Base-by-base conservation (phyloP, 2,113 vertebrate genomes). In the Platysternon megacephalum region DNA sequence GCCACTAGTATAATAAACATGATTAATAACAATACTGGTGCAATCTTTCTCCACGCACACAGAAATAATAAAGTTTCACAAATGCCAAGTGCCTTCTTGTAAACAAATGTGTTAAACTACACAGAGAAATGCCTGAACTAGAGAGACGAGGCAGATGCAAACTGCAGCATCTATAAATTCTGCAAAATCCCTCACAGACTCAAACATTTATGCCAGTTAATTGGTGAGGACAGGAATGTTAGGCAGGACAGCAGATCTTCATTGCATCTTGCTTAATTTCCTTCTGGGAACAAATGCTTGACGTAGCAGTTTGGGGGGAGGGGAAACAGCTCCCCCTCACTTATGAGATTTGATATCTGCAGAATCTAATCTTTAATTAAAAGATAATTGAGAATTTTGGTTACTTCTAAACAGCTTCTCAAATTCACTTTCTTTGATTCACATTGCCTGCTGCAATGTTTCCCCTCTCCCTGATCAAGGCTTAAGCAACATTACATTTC, bases 71-170 rank as follows among this genome's bases (percentile, higher is more conserved):
- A 85, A 29, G 26, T 44, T 58, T 91, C 74, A 55, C 11, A 88
- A 95, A 84, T 93, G 51, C 82, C 95, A 94, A 96, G 84, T 12
- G 21, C 16, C 90, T 11, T 44, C 72, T 84, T 85, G 76, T 89
- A 93, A 97, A 92, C 17, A 84, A 3, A 17, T 86, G 12, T 2
- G 42, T 68, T 96, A 84, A 94, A 97, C 91, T 56, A 84, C n/a
- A 9, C 58, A 89, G 92, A 97, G 74, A 94, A 95, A 87, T 53
- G 85, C 16, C 81, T 84, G 74, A 82, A 84, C 9, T 76, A 49
- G 76, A 94, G 58, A 94, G 84, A 91, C 3, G 84, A 49, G 87
- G 79, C 82, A 94, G 86, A 72, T 82, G 56, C 83, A 95, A 42
- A 82, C 11, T 84, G 72, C 48, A 93, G 17, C 48, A 72, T 72